Evolutionary conservation across 2,888 invertebrate genomes (phyloP), one percentile per base, ranked within the genome.

Genomic region (Habroteleia sp.): DNA sequence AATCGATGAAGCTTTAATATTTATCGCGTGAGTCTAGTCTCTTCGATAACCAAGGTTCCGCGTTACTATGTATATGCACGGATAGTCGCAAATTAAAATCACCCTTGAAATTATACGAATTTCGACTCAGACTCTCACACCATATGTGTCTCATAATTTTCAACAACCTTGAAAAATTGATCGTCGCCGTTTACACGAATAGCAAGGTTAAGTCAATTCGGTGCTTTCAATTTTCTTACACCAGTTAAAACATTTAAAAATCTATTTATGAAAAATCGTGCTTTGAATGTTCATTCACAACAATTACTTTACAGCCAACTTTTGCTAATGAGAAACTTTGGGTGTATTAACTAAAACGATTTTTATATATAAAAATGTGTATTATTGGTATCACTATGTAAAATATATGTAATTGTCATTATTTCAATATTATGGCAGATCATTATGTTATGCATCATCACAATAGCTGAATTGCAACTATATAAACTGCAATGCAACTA

Each of bases 31-130:
- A 62, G 54, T 48, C 46, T 46, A 62, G 62, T 62, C 62, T 31
- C 46, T 37, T 46, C 5, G n/a, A n/a, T 29, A 46, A 31, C 39
- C 71, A 71, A 71, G 62, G 71, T 71, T 71, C 25, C 46, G 29
- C 17, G 33, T 29, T 48, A 10, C 37, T n/a, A 65, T 39, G 33
- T 71, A 33, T 71, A 71, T 37, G 4, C 25, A 44, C 44, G 62
- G 39, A 54, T 54, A 62, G 44, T 62, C 29, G 27, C 39, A 62
- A 71, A 71, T 63, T 71, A 60, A 44, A 71, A 56, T 39, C 56
- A 71, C 63, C 71, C 71, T 71, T 71, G 71, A 71, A 71, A 71
- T 71, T 71, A 63, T 63, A 63, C 71, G 39, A 71, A 63, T 54
- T 63, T 63, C 31, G 48, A 60, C 10, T 27, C 37, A 23, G 10